Conservation (phyloP, 2,113 vertebrate genomes). For the Callipepla squamata region DNA sequence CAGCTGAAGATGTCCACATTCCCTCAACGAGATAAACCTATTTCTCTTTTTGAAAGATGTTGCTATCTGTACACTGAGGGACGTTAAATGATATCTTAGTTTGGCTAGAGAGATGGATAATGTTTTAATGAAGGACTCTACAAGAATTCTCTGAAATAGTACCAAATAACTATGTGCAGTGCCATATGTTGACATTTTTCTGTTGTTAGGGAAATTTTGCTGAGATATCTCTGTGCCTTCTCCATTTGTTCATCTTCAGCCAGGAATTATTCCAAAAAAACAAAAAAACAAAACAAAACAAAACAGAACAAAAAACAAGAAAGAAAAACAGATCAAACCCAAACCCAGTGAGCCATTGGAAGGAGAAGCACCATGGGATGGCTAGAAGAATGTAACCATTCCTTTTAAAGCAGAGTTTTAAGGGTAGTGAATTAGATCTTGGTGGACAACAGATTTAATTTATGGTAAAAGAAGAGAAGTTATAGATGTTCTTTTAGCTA, state of each 20-base stretch:
- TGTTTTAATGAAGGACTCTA: background rate
- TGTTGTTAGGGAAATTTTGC: background rate
- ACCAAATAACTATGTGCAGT: background rate
- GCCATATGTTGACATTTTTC: background rate
- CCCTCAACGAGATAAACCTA: background rate
- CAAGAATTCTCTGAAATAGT: background rate
- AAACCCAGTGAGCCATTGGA: background rate
- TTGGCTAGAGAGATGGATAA: background rate
- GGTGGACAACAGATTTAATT: background rate
- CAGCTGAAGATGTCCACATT: background rate
- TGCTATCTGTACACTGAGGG: background rate
- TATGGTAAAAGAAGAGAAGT: background rate
- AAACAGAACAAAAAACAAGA: background rate
- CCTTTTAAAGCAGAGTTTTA: background rate
- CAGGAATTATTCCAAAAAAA: background rate
- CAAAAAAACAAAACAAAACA: background rate
- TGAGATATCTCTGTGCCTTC: background rate
- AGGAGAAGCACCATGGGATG: accelerated
- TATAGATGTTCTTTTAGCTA: background rate
- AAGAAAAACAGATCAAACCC: background rate
- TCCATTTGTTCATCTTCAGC: background rate
- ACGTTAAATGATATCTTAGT: background rate
- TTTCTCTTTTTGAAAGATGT: background rate
- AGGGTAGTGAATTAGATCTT: background rate
- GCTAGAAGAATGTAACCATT: background rate